phyloP scores from a whole-genome alignment of 2,888 invertebrate genomes.

The Homarus gammarus region DNA sequence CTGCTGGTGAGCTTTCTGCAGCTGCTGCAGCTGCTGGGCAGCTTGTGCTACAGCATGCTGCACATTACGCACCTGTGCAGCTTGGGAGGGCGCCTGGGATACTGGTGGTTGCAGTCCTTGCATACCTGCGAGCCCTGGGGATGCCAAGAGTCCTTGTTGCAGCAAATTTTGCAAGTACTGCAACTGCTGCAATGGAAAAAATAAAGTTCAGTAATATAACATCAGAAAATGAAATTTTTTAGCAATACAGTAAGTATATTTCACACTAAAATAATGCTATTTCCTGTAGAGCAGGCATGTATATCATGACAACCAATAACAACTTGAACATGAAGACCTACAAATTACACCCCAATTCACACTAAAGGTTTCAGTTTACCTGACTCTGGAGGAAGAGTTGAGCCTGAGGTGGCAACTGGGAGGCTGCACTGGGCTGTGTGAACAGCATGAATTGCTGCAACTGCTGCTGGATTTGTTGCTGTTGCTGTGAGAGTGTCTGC shows the following conservation, averaged over 20 bases:
- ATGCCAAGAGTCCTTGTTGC: conserved; percentile 79
- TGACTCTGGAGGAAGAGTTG: conserved; percentile 89
- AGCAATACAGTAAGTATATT: too few relatives aligned
- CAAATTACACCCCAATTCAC: neutral
- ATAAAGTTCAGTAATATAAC: neutral
- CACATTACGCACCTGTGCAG: conserved; percentile 78
- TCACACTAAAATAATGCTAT: too few relatives aligned
- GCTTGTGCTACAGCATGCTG: conserved; percentile 92
- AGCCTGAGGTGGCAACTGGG: conserved; percentile 83
- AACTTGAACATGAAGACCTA: too few relatives aligned
- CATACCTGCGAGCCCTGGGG: conserved; percentile 74
- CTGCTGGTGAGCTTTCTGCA: conserved; percentile 83
- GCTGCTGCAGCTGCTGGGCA: conserved; percentile 85
- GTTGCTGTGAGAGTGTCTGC: conserved; percentile 83
- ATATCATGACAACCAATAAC: too few relatives aligned
- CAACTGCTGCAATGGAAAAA: conserved; percentile 53
- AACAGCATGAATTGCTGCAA: conserved; percentile 85
- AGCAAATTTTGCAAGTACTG: conserved; percentile 76
- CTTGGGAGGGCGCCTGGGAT: conserved; percentile 80
- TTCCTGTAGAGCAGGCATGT: neutral
- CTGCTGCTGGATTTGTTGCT: conserved; percentile 84
- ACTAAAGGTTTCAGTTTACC: conserved; percentile 80
- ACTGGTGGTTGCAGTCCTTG: conserved; percentile 70
- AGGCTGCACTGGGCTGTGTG: conserved; percentile 82
- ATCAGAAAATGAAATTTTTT: neutral